Evolutionary conservation across 2,113 vertebrate genomes (phyloP), one percentile per base, ranked within the genome.

Genomic region (Cyanoderma ruficeps): DNA sequence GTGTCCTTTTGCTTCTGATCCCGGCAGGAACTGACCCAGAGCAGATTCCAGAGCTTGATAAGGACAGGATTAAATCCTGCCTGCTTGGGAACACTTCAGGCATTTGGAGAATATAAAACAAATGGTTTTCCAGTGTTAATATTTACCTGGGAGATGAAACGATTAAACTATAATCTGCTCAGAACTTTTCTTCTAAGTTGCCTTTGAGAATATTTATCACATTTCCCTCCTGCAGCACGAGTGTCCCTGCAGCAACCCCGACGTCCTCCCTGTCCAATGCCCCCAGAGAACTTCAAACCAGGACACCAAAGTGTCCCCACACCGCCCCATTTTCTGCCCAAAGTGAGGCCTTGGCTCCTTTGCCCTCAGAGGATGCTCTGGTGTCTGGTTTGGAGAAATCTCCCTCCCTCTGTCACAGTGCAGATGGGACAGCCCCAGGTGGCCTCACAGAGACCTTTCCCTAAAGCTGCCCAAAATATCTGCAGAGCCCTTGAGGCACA

Each of bases 11-110:
- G 71, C 53, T 69, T 50, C 82, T 52, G 76, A 60, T 57, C 30
- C 50, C 1, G 0, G 60, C 60, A 49, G 47, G 52, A 75, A 8
- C 37, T 7, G n/a, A 33, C 33, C 1, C 0, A 13, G 0, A 39
- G 52, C 65, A 87, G 80, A 80, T 94, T 49, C 60, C 83, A 77
- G 76, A 64, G 18, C 8, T 28, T 24, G 46, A 15, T 76, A 85
- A 61, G 61, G 31, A 23, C 63, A 44, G 67, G 10, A 79, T 91
- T 33, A 35, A 87, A 76, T 53, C 94, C 75, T 68, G 41, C 59
- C 59, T 47, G 59, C 6, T 4, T 78, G 82, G 83, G 93, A 87
- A 59, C 27, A 6, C 47, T 18, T n/a, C 67, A 64, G 75, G 65
- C 47, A 28, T 80, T 80, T 60, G 64, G 71, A 69, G 60, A 53